Base-by-base conservation (phyloP, 2,797 vertebrate genomes). In the Chromis chromis region DNA sequence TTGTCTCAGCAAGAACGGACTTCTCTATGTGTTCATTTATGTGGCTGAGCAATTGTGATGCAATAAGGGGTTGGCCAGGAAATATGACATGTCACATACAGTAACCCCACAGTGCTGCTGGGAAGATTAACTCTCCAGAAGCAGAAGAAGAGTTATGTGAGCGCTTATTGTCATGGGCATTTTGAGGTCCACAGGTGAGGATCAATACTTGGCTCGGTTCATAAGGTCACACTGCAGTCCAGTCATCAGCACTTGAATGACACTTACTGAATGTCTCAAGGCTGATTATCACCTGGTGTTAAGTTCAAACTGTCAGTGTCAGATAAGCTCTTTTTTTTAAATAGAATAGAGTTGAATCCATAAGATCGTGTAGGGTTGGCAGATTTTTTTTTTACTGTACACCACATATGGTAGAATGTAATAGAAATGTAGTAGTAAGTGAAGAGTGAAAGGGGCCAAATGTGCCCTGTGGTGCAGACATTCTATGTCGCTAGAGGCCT, bases 1-100 rank as follows among this genome's bases (percentile, higher is more conserved):
- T 83, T 68, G 67, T 73, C 56, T 89, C 82, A 90, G 85, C 87
- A 78, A 68, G 65, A 73, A 42, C 54, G 57, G 10, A 14, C 33
- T 40, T 66, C 58, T 70, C 54, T 67, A 4, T 66, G 28, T 42
- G 2, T 77, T 89, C 44, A 81, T 85, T 82, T 62, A 78, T 73
- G 62, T 65, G 53, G 55, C 53, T 83, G 69, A 75, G 68, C 50
- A 76, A 71, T 74, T 79, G 56, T 52, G 74, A 74, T 65, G 22
- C 57, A 84, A 73, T 61, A 25, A 76, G 52, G 28, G 52, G 49
- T 56, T 63, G 54, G 52, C 49, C n/a, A 73, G 65, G 71, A 87
- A 85, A 86, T 82, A 84, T 65, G 39, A 58, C 40, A 58, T 76
- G 69, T 81, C 59, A 60, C 42, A 78, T 73, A 53, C 2, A 25